Evolutionary conservation across 1,140 invertebrate genomes (phyloP), one percentile per base, ranked within the genome.

Genomic region (Chrysopa pallens): DNA sequence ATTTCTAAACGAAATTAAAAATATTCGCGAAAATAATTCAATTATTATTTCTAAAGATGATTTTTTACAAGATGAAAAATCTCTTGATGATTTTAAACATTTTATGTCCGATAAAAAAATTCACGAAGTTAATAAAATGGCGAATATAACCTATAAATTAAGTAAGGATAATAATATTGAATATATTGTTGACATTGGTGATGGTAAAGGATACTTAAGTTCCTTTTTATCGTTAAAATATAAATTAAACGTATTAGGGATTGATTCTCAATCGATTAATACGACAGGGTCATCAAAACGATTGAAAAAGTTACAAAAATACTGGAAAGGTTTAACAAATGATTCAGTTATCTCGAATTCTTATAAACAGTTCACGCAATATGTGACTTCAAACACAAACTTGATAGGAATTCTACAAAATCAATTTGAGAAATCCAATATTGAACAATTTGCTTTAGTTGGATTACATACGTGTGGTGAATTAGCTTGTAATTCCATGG

Each of bases 391-490:
- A 23, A 50, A 60, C 29, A 66, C 69, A 5, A 53, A 77, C 52
- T 67, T 76, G 37, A 35, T 47, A 7, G 36, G 61, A 43, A 53
- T 78, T 17, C 43, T 74, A 2, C 45, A 57, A 38, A 48, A 63
- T 13, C 39, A 68, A 36, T 78, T 71, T 59, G 46, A 53, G 13
- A 43, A 62, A 36, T 41, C 46, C 9, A 36, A 50, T 14, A 46
- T 49, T 8, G 42, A 39, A 8, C 53, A 59, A 41, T 63, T 80
- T 39, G 67, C 74, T 41, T 50, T 86, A 14, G 66, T 74, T 50
- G 90, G 90, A 5, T 63, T 94, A 7, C 90, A 94, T 57, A 90
- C 88, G 0, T 94, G 90, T 65, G 90, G 91, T 1, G 76, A 86
- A 59, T 63, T 94, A 4, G 77, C 79, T 1, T 63, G 84, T 6